phyloP scores from a whole-genome alignment of 2,113 vertebrate species.

The Antennarius striatus region DNA sequence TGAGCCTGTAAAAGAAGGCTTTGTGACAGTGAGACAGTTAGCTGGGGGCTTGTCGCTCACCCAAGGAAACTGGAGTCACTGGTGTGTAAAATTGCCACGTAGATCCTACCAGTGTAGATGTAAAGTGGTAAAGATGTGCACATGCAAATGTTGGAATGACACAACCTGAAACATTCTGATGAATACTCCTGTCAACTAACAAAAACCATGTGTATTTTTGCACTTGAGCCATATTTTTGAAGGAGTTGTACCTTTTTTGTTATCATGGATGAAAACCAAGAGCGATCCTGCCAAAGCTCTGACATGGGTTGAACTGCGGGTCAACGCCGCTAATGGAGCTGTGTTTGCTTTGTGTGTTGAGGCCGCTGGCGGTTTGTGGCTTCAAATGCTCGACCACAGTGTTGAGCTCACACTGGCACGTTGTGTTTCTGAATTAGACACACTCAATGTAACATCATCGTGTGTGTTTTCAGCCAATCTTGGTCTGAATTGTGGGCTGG shows the following conservation, averaged over 20 bases:
- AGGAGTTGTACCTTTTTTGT: neutral
- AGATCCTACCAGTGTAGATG: neutral
- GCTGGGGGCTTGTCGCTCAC: slow-evolving; percentile 20
- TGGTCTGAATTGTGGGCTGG: too few species aligned
- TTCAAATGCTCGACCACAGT: slow-evolving; percentile 6
- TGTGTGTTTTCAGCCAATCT: neutral
- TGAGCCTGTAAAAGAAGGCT: slow-evolving; percentile 56
- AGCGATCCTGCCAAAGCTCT: neutral
- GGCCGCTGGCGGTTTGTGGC: slow-evolving; percentile 12
- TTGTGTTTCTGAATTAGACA: neutral
- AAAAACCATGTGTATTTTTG: too few species aligned
- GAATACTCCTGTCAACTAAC: neutral
- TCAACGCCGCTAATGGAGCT: slow-evolving; percentile 8
- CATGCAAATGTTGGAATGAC: neutral
- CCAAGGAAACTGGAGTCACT: slow-evolving; percentile 21
- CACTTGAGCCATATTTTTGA: too few species aligned
- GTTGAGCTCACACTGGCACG: neutral
- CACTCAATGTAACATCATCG: neutral
- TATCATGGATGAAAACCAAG: neutral
- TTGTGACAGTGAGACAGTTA: slow-evolving; percentile 61
- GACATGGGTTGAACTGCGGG: slow-evolving; percentile 20
- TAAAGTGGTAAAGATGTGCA: neutral
- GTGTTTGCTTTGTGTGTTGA: slow-evolving; percentile 19
- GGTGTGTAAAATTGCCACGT: slow-evolving; percentile 6
- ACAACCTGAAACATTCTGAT: neutral